These are phyloP conservation scores for Pogona vitticeps DNA, from an alignment of 2,113 vertebrate species.

Conservation along the genomic window DNA sequence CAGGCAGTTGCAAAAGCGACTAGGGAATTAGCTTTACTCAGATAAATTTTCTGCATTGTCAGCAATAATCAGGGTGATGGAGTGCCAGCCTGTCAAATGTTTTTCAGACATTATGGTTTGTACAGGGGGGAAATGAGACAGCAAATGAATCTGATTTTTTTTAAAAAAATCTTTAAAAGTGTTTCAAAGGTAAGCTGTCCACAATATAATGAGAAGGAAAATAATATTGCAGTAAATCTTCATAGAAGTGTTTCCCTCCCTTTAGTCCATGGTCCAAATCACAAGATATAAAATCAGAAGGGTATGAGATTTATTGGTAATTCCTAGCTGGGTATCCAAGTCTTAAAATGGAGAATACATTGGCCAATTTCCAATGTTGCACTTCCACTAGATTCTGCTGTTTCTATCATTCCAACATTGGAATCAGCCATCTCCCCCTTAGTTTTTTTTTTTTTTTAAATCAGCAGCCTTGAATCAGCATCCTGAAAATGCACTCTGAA, in stretches of 20 bases:
- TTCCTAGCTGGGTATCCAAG: conserved; percentile 21
- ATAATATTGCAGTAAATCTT: neutral
- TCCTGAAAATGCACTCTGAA: too few species aligned
- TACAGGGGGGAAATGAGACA: neutral
- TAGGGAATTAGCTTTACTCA: neutral
- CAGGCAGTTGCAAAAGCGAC: too few species aligned
- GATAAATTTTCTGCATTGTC: neutral
- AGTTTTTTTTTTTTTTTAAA: neutral
- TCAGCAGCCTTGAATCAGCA: neutral
- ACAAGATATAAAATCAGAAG: conserved; percentile 30
- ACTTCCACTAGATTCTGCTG: too few species aligned
- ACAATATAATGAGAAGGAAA: neutral
- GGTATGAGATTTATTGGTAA: neutral
- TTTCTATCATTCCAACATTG: too few species aligned
- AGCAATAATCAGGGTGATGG: neutral
- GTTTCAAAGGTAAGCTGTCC: too few species aligned
- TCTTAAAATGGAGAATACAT: conserved; percentile 27
- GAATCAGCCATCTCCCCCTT: neutral
- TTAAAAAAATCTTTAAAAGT: too few species aligned
- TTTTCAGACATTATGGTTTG: neutral
- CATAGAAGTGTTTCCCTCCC: neutral
- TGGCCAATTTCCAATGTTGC: conserved; percentile 40
- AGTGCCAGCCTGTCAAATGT: neutral
- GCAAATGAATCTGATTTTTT: neutral
- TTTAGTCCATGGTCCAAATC: neutral